phyloP scores from a whole-genome alignment of 2,113 vertebrate species.

The Egretta garzetta region DNA sequence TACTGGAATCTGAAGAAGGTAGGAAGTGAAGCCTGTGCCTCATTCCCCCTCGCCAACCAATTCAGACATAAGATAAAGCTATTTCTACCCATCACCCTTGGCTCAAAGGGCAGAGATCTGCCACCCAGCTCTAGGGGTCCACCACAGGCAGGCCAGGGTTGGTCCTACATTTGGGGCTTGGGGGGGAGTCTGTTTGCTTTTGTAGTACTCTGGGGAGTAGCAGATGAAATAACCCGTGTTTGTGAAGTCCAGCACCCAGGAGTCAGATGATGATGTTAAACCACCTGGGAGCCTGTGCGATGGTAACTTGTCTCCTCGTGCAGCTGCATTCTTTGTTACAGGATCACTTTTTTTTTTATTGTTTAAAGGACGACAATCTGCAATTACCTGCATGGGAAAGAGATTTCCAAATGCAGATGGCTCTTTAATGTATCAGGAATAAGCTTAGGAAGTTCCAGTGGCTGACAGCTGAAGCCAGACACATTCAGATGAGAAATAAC shows the following conservation, averaged over 20 bases:
- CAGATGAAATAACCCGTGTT: neutral
- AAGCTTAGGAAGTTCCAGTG: neutral
- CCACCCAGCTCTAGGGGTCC: neutral
- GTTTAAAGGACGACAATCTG: neutral
- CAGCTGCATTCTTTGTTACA: neutral
- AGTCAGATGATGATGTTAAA: neutral
- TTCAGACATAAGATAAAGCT: neutral
- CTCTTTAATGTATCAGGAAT: neutral
- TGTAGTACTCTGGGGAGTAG: neutral
- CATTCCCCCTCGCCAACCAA: neutral
- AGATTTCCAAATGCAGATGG: neutral
- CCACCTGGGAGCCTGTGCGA: neutral
- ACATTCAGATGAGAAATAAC: conserved; percentile 39
- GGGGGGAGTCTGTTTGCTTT: neutral
- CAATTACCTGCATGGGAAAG: neutral
- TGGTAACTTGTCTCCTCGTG: neutral
- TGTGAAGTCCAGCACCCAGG: neutral
- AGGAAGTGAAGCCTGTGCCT: neutral
- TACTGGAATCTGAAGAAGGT: neutral
- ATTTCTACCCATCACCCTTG: neutral
- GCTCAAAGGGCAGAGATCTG: neutral
- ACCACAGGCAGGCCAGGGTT: neutral
- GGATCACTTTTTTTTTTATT: neutral
- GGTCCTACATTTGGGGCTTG: neutral
- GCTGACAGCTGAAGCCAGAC: neutral